A percentile compares a stretch with the other conserved stretches of the same genome.
These are phyloP conservation scores for Hemichromis elongatus DNA, from an alignment of 2,113 vertebrate genomes.

Conservation along the genomic window DNA sequence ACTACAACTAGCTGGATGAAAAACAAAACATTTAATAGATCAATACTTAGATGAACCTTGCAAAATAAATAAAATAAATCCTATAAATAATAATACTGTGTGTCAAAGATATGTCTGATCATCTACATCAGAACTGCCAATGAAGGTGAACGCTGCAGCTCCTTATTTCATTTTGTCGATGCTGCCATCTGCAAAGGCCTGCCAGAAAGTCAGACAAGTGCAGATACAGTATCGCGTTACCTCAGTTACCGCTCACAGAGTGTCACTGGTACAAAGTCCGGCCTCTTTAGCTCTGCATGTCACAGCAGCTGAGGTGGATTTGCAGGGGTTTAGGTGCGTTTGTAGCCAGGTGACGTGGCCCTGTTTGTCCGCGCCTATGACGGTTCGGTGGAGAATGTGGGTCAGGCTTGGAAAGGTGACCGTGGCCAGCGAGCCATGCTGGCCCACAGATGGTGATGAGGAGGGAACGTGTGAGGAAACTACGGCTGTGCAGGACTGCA, in stretches of 20 bases:
- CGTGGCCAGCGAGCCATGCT: not conserved
- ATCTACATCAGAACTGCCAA: not conserved
- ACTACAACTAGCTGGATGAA: not conserved
- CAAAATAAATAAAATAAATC: not conserved
- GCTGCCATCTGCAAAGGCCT: not conserved
- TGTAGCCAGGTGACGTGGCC: not conserved
- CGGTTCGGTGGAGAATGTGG: not conserved
- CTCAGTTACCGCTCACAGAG: not conserved
- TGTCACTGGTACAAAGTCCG: not conserved
- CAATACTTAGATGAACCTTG: not conserved
- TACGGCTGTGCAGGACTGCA: not conserved
- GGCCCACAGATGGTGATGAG: conserved; percentile 9
- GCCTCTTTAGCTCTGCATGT: not conserved
- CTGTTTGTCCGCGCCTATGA: not conserved
- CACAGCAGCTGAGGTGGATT: not conserved
- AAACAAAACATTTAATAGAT: not conserved
- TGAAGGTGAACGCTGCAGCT: not conserved
- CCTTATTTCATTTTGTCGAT: not conserved
- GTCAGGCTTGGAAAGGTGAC: conserved; percentile 22
- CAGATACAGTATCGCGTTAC: not conserved
- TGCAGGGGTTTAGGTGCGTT: not conserved
- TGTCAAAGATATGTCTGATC: not conserved
- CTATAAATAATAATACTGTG: not conserved
- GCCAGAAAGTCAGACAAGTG: rapidly evolving
- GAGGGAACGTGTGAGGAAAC: not conserved